These are phyloP conservation scores for Orchestes rusci DNA, from an alignment of 2,888 invertebrate species.

Conservation along the genomic window DNA sequence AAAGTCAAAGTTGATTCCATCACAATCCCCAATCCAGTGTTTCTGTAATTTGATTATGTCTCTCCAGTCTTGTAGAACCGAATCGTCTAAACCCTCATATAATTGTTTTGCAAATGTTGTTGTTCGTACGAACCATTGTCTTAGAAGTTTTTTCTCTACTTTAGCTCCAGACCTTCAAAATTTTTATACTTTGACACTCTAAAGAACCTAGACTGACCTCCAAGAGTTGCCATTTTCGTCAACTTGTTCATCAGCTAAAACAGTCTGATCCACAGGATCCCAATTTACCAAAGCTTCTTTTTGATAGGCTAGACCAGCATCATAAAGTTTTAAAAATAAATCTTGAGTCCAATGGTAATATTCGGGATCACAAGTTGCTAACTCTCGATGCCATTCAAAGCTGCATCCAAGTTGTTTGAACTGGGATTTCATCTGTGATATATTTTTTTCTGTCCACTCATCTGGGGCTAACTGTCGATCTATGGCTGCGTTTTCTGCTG, in stretches of 20 bases:
- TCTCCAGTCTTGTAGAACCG: conserved; percentile 66
- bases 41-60: conserved; percentile 79
- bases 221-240: conserved; percentile 86
- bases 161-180: conserved; percentile 85
- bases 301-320: conserved; percentile 79
- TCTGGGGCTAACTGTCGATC: conserved; percentile 71
- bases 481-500: conserved; percentile 98
- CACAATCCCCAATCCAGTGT: conserved; percentile 86
- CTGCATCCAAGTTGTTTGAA: conserved; percentile 66
- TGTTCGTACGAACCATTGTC: conserved; percentile 93
- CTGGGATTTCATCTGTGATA: conserved; percentile 75
- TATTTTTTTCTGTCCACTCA: conserved; percentile 85
- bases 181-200: not conserved
- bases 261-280: conserved; percentile 98
- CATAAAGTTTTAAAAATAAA: conserved; percentile 81
- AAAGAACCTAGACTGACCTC: conserved; percentile 41
- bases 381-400: conserved; percentile 91
- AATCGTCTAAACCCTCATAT: conserved; percentile 63
- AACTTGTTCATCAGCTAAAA: conserved; percentile 93
- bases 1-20: conserved; percentile 68
- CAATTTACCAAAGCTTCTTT: conserved; percentile 90
- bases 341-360: conserved; percentile 97
- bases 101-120: conserved; percentile 71
- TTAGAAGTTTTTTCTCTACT: conserved; percentile 80
- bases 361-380: conserved; percentile 77